A percentile compares a stretch with the other conserved stretches of the same genome.
Evolutionary conservation across 2,888 invertebrate species (phyloP).

Genomic region (Belgica antarctica): DNA sequence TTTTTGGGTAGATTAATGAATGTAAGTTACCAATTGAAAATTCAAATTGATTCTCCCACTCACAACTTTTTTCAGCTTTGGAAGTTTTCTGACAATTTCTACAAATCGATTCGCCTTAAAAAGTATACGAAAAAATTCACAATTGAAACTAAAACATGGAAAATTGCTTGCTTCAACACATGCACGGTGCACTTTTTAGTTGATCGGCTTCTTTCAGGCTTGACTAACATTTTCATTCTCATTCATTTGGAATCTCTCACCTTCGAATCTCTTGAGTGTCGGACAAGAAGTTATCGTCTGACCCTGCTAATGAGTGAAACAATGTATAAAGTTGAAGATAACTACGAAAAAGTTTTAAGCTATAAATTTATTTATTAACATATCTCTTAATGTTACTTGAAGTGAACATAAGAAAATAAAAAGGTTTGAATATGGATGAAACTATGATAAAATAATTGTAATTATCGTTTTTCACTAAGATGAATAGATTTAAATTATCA

Average conservation of each 20-base stretch:
- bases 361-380: constrained; percentile 39
- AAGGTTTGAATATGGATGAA: constrained; percentile 25
- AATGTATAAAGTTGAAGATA: constrained; percentile 32
- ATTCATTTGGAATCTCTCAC: not conserved
- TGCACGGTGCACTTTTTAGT: not conserved
- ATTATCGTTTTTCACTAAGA: constrained; percentile 38
- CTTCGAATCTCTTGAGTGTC: constrained; percentile 11
- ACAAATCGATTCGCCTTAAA: constrained; percentile 42
- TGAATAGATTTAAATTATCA: constrained; percentile 15
- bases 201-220: constrained; percentile 16
- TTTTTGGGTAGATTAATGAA: constrained; percentile 38
- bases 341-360: constrained; percentile 24
- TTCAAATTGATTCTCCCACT: not conserved
- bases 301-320: not conserved
- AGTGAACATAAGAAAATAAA: constrained; percentile 40
- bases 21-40: constrained; percentile 21
- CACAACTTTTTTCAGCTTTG: constrained; percentile 28
- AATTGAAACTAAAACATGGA: not conserved
- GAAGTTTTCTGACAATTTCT: not conserved
- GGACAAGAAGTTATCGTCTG: not conserved
- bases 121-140: constrained; percentile 38
- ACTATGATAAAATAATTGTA: constrained; percentile 37
- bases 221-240: not conserved
- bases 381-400: constrained; percentile 44
- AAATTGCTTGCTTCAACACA: constrained; percentile 15